These are phyloP conservation scores for Cherax quadricarinatus DNA, from an alignment of 1,140 invertebrate genomes.

Conservation along the genomic window DNA sequence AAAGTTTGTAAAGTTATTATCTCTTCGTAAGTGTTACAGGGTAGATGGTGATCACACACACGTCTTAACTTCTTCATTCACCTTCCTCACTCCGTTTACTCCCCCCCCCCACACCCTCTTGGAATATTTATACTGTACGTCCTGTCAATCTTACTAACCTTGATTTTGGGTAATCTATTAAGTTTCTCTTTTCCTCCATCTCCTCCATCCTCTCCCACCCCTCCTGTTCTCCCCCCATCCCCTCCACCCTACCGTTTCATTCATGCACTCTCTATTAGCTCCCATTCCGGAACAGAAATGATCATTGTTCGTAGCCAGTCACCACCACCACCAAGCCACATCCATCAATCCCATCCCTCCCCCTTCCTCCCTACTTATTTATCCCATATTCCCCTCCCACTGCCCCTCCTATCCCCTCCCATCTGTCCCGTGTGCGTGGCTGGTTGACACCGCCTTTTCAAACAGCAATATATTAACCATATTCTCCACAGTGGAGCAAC, in stretches of 20 bases:
- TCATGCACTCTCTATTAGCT: background rate
- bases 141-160: background rate
- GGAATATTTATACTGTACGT: no score
- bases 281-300: conserved; percentile 1
- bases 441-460: conserved; percentile 40
- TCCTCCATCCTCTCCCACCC: no score
- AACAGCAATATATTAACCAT: conserved; percentile 49
- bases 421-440: conserved; percentile 42
- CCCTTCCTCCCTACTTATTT: background rate
- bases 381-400: conserved; percentile 2
- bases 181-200: background rate
- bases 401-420: conserved; percentile 31
- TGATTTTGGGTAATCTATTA: background rate
- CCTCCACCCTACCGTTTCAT: background rate
- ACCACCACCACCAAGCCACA: background rate
- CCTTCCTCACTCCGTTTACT: no score
- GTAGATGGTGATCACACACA: no score
- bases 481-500: conserved; percentile 41
- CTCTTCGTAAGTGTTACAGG: no score
- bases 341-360: background rate
- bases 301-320: background rate
- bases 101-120: no score
- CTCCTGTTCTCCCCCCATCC: no score
- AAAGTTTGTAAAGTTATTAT: no score
- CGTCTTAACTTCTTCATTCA: no score